Evolutionary conservation across 1,140 invertebrate species (phyloP), one percentile per base, ranked within the genome.

Genomic region (Calephelis virginiensis): DNA sequence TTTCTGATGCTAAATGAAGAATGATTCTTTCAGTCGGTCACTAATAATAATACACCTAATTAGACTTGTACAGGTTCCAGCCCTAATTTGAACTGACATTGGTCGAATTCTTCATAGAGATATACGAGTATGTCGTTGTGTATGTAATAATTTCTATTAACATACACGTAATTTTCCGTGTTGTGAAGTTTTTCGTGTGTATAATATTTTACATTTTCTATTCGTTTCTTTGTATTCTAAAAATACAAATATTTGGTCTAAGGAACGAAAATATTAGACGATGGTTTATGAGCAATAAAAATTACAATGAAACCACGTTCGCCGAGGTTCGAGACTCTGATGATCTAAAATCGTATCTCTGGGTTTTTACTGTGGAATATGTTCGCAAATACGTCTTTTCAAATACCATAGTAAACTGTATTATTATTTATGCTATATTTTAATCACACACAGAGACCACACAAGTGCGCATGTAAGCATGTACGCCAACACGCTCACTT

Each of bases 241-340:
- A 71, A 74, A 74, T 76, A 76, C 66, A 67, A 68, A 68, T 48
- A 67, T 66, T 66, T 66, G 63, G 63, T 64, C 71, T 66, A 66
- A 67, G 66, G 62, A 64, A 70, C 67, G 62, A 69, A 62, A 69
- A 69, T 76, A 77, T 82, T 67, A 80, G 76, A 76, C 72, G 77
- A 82, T 82, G 72, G 64, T 86, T 86, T 86, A 84, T 77, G 82
- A 76, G 66, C 76, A 68, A 86, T 86, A 86, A 86, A 84, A 73
- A 73, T 73, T 71, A 85, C 75, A 77, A 78, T 79, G 75, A 77
- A 71, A 75, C 74, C 72, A 69, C 70, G 64, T 73, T 66, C 63
- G 72, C 68, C 9, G 40, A 56, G 14, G 50, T 64, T 53, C 11
- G 63, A 56, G 43, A 60, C 56, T 63, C 28, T 2, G 28, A 28